Conservation (phyloP, 1,140 invertebrate genomes). For the Hyposmocoma kahamanoa region DNA sequence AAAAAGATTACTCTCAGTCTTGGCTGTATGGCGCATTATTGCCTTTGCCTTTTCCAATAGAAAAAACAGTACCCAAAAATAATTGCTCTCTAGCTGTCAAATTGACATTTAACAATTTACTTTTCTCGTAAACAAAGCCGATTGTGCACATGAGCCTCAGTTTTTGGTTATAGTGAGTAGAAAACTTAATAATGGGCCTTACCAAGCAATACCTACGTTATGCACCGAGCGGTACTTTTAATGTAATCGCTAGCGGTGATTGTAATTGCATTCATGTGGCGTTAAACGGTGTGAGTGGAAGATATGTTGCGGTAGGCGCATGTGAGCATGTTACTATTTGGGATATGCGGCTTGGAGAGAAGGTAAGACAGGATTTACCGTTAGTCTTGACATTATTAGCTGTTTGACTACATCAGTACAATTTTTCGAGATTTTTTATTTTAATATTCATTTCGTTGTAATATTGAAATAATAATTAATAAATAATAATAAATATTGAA, state of each 20-base stretch:
- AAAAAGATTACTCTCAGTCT: too few relatives aligned
- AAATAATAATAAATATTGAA: too few relatives aligned
- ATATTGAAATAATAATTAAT: too few relatives aligned
- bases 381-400: too few relatives aligned
- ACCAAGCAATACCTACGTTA: constrained; percentile 98
- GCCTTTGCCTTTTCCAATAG: too few relatives aligned
- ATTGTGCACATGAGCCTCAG: background rate
- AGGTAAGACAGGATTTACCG: constrained; percentile 74
- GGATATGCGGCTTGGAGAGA: constrained; percentile 93
- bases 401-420: too few relatives aligned
- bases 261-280: constrained; percentile 87
- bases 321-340: constrained; percentile 95
- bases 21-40: too few relatives aligned
- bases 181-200: constrained; percentile 84
- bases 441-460: too few relatives aligned
- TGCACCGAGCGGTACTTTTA: constrained; percentile 85
- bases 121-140: constrained; percentile 1
- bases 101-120: too few relatives aligned
- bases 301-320: constrained; percentile 90
- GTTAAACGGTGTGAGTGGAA: constrained; percentile 82
- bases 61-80: too few relatives aligned
- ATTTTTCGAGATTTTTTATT: too few relatives aligned
- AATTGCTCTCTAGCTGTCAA: too few relatives aligned
- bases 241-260: constrained; percentile 86
- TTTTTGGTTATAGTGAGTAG: background rate